A percentile compares a stretch with the other conserved stretches of the same genome.
Evolutionary conservation across 1,140 invertebrate genomes (phyloP).

Genomic region (Hydropsyche tenuis): DNA sequence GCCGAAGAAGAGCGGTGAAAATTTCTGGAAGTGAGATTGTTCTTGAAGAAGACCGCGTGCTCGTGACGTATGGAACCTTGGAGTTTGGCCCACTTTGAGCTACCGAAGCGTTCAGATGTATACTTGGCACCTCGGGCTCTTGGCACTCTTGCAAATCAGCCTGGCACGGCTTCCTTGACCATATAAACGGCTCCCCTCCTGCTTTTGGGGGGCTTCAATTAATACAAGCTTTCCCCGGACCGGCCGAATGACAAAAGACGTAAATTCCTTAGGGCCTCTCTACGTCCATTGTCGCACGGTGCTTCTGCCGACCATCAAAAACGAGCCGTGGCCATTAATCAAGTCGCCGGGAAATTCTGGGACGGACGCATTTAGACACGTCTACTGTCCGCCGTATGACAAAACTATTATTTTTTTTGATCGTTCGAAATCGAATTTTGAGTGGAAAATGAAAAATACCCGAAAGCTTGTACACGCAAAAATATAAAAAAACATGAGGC

Average conservation of each 20-base stretch:
- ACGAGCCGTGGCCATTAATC: not conserved
- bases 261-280: conserved; percentile 5
- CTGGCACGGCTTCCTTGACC: conserved; percentile 41
- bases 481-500: too few species aligned
- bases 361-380: not conserved
- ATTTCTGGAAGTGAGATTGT: conserved; percentile 15
- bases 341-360: not conserved
- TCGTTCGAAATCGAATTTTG: too few species aligned
- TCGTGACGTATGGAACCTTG: conserved; percentile 46
- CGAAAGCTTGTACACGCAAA: too few species aligned
- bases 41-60: not conserved
- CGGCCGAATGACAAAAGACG: conserved; percentile 28
- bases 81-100: conserved; percentile 44
- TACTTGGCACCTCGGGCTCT: conserved; percentile 40
- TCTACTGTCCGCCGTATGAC: not conserved
- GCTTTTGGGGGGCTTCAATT: too few species aligned
- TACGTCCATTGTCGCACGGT: too few species aligned
- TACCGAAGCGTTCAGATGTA: conserved; percentile 30
- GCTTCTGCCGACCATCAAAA: not conserved
- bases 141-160: conserved; percentile 43
- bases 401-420: too few species aligned
- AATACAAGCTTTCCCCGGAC: conserved; percentile 24
- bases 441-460: too few species aligned
- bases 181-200: conserved; percentile 33
- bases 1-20: not conserved